Percentiles rank a stretch among this genome's conserved stretches.
Evolutionary conservation across 1,140 invertebrate genomes (phyloP).

Genomic region (Halesus radiatus): DNA sequence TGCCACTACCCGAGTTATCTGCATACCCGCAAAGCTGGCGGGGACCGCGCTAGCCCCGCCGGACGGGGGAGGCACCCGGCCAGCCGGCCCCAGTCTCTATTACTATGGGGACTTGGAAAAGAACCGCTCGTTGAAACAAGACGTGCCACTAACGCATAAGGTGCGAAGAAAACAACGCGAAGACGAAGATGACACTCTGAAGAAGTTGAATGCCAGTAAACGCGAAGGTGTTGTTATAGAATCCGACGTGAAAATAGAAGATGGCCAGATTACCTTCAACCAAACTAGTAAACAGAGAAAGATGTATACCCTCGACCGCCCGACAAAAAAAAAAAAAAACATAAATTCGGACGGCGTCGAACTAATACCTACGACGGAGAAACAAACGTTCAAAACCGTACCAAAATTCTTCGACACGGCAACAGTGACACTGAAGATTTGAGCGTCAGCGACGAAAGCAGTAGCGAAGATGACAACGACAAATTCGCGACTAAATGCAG

Average conservation of each 20-base stretch:
- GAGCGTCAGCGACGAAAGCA: slow-evolving; percentile 60
- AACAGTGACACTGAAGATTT: slow-evolving; percentile 50
- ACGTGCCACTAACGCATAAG: slow-evolving; percentile 57
- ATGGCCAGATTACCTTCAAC: slow-evolving; percentile 20
- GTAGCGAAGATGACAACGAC: slow-evolving; percentile 34
- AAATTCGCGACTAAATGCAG: slow-evolving; percentile 56
- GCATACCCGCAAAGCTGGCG: slow-evolving; percentile 23
- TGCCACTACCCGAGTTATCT: background rate
- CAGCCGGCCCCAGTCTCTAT: slow-evolving; percentile 64
- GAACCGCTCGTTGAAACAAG: slow-evolving; percentile 41
- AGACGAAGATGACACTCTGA: slow-evolving; percentile 26
- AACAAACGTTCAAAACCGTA: background rate
- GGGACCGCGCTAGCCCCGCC: slow-evolving; percentile 37
- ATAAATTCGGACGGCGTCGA: slow-evolving; percentile 41
- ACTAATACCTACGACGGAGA: slow-evolving; percentile 54
- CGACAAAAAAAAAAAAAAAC: slow-evolving; percentile 44
- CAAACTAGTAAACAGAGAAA: background rate
- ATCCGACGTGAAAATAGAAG: background rate
- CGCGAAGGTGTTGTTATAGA: slow-evolving; percentile 21
- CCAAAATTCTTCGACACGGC: slow-evolving; percentile 42
- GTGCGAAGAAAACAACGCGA: slow-evolving; percentile 60
- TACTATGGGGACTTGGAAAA: slow-evolving; percentile 68
- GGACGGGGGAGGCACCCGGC: slow-evolving; percentile 57
- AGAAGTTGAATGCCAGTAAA: slow-evolving; percentile 20
- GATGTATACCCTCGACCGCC: too few species aligned